Evolutionary conservation across 2,888 invertebrate species (phyloP).

Genomic region (Ophion obscuratus): DNA sequence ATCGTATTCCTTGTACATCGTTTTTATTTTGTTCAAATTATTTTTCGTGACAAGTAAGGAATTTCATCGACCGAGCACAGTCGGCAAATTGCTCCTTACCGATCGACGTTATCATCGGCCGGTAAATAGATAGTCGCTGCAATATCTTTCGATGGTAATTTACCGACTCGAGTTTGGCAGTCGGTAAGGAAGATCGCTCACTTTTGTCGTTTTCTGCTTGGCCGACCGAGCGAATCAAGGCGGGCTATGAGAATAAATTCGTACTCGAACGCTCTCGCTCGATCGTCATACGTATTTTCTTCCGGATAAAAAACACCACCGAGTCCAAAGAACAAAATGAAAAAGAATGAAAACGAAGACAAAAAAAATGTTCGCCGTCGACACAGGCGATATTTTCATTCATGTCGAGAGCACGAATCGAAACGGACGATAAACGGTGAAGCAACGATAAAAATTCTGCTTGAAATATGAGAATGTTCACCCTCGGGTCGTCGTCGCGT

Average conservation of each 20-base stretch:
- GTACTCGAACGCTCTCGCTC: too few species aligned
- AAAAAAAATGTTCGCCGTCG: not conserved
- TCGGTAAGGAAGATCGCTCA: constrained; percentile 46
- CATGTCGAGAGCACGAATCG: not conserved
- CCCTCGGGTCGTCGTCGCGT: constrained; percentile 28
- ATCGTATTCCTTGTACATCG: too few species aligned
- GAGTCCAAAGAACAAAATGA: not conserved
- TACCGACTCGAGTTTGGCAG: not conserved
- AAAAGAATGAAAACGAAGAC: not conserved
- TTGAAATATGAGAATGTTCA: constrained; percentile 60
- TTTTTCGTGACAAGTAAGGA: too few species aligned
- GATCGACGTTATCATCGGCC: not conserved
- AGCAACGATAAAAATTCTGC: constrained; percentile 7
- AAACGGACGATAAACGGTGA: not conserved
- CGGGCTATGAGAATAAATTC: too few species aligned
- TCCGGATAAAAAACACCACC: not conserved
- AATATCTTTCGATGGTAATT: constrained; percentile 27
- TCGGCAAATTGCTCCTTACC: constrained; percentile 51
- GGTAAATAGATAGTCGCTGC: constrained; percentile 20
- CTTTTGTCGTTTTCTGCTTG: not conserved
- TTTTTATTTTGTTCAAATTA: not conserved
- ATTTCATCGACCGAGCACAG: constrained; percentile 2
- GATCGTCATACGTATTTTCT: not conserved
- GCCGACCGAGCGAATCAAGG: not conserved
- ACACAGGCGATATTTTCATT: not conserved